Evolutionary conservation across 2,888 invertebrate genomes (phyloP), one percentile per base, ranked within the genome.

Genomic region (Eristalis arbustorum): DNA sequence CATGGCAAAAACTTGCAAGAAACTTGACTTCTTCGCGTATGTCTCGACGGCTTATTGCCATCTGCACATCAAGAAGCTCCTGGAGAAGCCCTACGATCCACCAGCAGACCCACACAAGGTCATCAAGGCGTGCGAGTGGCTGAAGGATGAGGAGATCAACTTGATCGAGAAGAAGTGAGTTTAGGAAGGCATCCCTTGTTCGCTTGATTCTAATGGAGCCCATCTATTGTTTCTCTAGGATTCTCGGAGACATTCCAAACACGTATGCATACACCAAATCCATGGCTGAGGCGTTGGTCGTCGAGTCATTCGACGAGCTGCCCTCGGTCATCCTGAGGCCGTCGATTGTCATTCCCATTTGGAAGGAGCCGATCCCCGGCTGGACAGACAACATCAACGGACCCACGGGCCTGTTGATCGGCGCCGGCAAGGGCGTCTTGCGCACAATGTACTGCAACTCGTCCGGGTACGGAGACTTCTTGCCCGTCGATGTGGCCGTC

Each of bases 341-440:
- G 1, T 98, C 98, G 0, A 97, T 98, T 89, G 96, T 98, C 25
- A 97, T 98, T 81, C 98, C 98, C 1, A 94, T 97, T 62, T 97
- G 96, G 96, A 95, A 95, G 90, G 96, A 97, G 84, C 97, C 97
- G 0, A 90, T 97, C 0, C 96, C 97, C 0, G 98, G 97, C 6
- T 97, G 98, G 98, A 97, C 98, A 0, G 98, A 98, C 91, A 98
- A 98, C 90, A 96, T 97, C 75, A 98, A 98, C 90, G 98, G 98
- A n/a, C 98, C 98, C 0, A 96, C 96, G 0, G 98, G 98, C 8
- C 93, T 97, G 1, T 93, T 98, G 3, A 96, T 96, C 72, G 96
- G 88, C 91, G 97, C 97, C 8, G 97, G 98, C 11, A 98, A 98
- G 91, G 98, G 98, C 0, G 96, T 98, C 0, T 94, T 98, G 84